Evolutionary conservation across 2,113 vertebrate species (phyloP).

Genomic region (Aplodontia rufa): DNA sequence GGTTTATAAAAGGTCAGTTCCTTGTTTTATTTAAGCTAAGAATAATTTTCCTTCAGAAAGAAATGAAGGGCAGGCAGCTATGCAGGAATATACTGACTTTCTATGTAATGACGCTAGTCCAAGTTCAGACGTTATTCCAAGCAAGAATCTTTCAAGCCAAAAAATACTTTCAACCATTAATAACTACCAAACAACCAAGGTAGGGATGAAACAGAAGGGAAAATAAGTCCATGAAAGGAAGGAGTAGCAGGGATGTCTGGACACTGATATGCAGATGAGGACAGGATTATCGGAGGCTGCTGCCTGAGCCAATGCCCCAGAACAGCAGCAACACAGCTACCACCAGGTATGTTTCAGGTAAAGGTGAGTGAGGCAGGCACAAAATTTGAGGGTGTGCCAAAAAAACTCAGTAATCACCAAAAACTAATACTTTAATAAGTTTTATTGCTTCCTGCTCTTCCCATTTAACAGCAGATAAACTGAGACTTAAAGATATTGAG

Average conservation of each 20-base stretch:
- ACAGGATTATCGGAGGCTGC: neutral
- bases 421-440: neutral
- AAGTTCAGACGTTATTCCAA: neutral
- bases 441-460: neutral
- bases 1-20: neutral
- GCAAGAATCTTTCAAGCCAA: neutral
- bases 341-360: neutral
- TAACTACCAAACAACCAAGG: neutral
- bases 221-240: neutral
- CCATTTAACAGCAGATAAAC: neutral
- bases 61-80: neutral
- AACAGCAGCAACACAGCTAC: neutral
- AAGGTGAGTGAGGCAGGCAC: neutral
- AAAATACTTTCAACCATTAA: neutral
- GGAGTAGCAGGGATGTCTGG: neutral
- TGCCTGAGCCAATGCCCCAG: neutral
- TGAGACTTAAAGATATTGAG: neutral
- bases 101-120: neutral
- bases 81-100: neutral
- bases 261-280: neutral
- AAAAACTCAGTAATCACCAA: neutral
- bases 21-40: neutral
- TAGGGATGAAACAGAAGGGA: neutral
- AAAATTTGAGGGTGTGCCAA: neutral
- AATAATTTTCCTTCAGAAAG: slow-evolving; percentile 7